Evolutionary conservation across 2,797 vertebrate species (phyloP).

Genomic region (Oreortyx pictus): DNA sequence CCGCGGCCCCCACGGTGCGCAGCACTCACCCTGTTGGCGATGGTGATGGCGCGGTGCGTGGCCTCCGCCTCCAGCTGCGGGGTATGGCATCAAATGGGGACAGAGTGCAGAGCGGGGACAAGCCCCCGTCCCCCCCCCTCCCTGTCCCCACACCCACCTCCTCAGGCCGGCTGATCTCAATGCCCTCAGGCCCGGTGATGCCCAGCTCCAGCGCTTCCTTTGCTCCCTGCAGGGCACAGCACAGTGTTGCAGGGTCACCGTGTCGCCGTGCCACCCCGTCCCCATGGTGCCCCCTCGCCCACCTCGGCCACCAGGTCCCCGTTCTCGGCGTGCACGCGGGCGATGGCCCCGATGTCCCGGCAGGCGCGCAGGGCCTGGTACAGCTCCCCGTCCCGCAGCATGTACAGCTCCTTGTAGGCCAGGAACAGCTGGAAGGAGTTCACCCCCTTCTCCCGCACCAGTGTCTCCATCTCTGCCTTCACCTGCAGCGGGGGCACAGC

Average conservation of each 20-base stretch:
- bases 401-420: constrained; percentile 96
- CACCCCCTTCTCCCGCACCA: constrained; percentile 94
- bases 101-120: no score
- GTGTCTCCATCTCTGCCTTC: constrained; percentile 91
- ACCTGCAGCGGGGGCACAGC: constrained; percentile 79
- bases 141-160: constrained; percentile 81
- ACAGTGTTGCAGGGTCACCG: no score
- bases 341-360: constrained; percentile 92
- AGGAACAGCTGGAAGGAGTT: constrained; percentile 99
- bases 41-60: constrained; percentile 92
- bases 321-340: constrained; percentile 95
- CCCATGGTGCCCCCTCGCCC: background rate
- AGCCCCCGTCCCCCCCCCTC: no score
- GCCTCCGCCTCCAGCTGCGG: constrained; percentile 93
- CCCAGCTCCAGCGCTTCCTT: constrained; percentile 93
- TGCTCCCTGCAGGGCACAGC: constrained; percentile 82
- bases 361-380: constrained; percentile 93
- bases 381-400: constrained; percentile 95
- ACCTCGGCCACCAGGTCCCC: constrained; percentile 97
- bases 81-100: background rate
- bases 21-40: constrained; percentile 91
- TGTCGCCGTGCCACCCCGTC: no score
- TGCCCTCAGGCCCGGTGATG: constrained; percentile 95
- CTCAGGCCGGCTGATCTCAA: constrained; percentile 96
- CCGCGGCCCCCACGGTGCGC: background rate